These are phyloP conservation scores for Neosalanx taihuensis DNA, from an alignment of 2,797 vertebrate genomes.

Conservation along the genomic window DNA sequence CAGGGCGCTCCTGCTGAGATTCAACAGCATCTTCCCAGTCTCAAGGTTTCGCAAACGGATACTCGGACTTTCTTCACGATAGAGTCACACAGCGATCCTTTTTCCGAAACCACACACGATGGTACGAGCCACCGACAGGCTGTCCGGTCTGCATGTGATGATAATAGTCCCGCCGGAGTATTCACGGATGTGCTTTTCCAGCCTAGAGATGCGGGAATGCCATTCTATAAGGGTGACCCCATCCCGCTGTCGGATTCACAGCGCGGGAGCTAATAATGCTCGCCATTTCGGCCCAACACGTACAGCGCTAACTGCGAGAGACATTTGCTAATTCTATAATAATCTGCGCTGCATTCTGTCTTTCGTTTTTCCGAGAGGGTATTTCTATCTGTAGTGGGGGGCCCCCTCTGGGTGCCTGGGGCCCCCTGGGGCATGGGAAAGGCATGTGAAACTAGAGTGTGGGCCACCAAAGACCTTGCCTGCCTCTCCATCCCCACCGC, in stretches of 20 bases:
- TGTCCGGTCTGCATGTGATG: background rate
- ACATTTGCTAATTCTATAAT: conserved; percentile 74
- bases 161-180: background rate
- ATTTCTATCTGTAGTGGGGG: conserved; percentile 62
- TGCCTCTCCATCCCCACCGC: conserved; percentile 38
- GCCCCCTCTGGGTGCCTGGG: conserved; percentile 30
- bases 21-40: conserved; percentile 46
- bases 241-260: background rate
- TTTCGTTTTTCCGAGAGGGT: conserved; percentile 57
- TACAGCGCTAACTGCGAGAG: conserved; percentile 57
- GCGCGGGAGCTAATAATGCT: background rate
- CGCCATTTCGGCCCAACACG: conserved; percentile 52
- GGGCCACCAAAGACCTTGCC: conserved; percentile 24
- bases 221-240: background rate
- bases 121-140: background rate
- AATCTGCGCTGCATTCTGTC: conserved; percentile 51
- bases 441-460: conserved; percentile 70
- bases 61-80: background rate
- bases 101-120: too few species aligned
- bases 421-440: conserved; percentile 45
- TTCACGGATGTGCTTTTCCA: background rate
- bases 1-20: conserved; percentile 46
- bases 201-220: background rate
- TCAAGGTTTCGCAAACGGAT: background rate
- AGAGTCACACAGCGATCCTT: background rate